Conservation (phyloP, 2,797 vertebrate species). For the Eutrigla gurnardus region DNA sequence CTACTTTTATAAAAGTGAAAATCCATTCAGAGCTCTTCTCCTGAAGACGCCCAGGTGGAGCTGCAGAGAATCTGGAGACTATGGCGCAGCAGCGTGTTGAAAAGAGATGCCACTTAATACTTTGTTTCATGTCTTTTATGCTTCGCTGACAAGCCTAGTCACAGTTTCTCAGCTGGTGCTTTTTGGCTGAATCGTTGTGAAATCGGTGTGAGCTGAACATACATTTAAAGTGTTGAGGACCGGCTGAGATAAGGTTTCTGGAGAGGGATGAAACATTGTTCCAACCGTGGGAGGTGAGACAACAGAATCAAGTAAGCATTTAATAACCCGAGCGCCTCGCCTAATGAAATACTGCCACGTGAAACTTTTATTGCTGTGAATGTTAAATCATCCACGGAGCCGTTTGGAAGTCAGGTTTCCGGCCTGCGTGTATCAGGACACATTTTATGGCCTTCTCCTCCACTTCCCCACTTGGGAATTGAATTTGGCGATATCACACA, state of each 20-base stretch:
- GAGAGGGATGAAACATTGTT: constrained; percentile 60
- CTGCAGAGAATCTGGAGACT: constrained; percentile 19
- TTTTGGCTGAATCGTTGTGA: constrained; percentile 44
- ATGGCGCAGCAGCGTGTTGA: not conserved
- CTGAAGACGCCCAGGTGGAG: constrained; percentile 29
- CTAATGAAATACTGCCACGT: constrained; percentile 70
- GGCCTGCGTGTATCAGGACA: constrained; percentile 46
- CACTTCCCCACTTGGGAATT: constrained; percentile 53
- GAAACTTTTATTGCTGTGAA: constrained; percentile 71
- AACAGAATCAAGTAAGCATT: constrained; percentile 67
- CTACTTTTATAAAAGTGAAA: constrained; percentile 58
- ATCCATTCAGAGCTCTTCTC: constrained; percentile 50
- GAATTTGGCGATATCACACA: constrained; percentile 55
- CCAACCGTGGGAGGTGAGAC: constrained; percentile 73
- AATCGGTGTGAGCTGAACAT: constrained; percentile 44
- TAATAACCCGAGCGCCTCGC: constrained; percentile 61
- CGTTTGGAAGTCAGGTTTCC: constrained; percentile 72
- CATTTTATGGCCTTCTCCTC: constrained; percentile 59
- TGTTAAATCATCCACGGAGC: constrained; percentile 71
- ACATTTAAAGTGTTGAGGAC: constrained; percentile 51
- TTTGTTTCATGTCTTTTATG: constrained; percentile 23
- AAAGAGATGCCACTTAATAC: constrained; percentile 30
- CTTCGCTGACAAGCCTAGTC: constrained; percentile 29
- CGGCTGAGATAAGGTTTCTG: constrained; percentile 52
- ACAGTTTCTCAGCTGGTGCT: constrained; percentile 25